Conservation (phyloP, 2,113 vertebrate species). For the Solea senegalensis region DNA sequence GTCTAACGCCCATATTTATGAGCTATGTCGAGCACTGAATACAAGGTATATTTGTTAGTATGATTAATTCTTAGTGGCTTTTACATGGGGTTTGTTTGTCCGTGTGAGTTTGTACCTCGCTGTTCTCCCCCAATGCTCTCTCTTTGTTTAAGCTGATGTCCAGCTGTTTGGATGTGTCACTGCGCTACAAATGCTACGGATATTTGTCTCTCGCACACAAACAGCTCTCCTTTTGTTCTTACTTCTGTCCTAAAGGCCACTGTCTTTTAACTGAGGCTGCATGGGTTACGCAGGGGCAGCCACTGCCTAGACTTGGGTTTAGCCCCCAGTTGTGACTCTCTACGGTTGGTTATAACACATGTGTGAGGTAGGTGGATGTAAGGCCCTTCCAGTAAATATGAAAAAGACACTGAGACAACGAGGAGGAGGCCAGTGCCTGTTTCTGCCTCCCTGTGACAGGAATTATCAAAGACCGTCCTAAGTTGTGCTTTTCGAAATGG, state of each 20-base stretch:
- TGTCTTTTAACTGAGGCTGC: constrained; percentile 46
- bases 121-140: constrained; percentile 24
- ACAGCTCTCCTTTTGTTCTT: constrained; percentile 66
- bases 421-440: not conserved
- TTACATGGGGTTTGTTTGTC: not conserved
- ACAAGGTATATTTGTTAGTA: not conserved
- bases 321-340: constrained; percentile 14
- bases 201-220: constrained; percentile 39
- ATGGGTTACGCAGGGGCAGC: constrained; percentile 23
- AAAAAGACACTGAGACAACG: constrained; percentile 9
- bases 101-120: constrained; percentile 1
- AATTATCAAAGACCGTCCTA: constrained; percentile 5
- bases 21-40: not conserved
- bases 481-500: constrained; percentile 30
- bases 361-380: constrained; percentile 9
- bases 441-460: not conserved
- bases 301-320: constrained; percentile 23
- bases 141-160: constrained; percentile 58
- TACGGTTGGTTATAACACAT: constrained; percentile 23
- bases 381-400: constrained; percentile 17
- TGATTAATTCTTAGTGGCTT: not conserved
- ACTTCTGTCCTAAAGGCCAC: constrained; percentile 55
- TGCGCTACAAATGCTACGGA: constrained; percentile 48
- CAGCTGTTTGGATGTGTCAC: constrained; percentile 70
- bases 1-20: not conserved